Base-by-base conservation (phyloP, 2,797 vertebrate species). In the Ctenosaura bakeri region DNA sequence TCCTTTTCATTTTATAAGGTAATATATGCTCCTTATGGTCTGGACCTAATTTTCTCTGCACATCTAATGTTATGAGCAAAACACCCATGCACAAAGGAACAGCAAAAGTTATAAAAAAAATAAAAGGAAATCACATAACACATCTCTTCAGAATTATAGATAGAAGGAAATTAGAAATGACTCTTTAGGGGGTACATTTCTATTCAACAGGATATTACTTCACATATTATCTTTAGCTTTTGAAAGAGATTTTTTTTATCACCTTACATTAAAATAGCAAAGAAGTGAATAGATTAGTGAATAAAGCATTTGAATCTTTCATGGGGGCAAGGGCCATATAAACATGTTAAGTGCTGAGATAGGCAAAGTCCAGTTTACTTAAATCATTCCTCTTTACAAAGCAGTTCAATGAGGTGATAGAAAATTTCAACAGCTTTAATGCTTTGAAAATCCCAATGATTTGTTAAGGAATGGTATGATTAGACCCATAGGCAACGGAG, bases 201-300 rank as follows among this genome's bases (percentile, higher is more conserved):
- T 24, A 62, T 64, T 83, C 54, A 81, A 71, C 78, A 76, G 69
- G 88, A 83, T 89, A 83, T 89, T 83, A 83, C 82, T 46, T 38
- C 35, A 83, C 52, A 88, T 42, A 32, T 12, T 46, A 32, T 73
- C 35, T 83, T 13, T 46, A 74, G 18, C 79, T 35, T 62, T 35
- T 83, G 35, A 74, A 59, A 38, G 24, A 56, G 35, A 62, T 26
- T 13, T 20, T 88, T 62, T 50, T 78, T 87, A 87, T 66, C 20
- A 66, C 29, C 22, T 14, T n/a, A 32, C 29, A 50, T 29, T 46
- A 24, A 77, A 62, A 69, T 4, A 79, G 10, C 10, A 59, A 14
- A 64, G 35, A 59, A 18, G 26, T 46, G 54, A 88, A 59, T 29
- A 56, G n/a, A 56, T 32, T 73, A 73, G 4, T 82, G 56, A 73